Conservation (phyloP, 2,113 vertebrate genomes). For the Prunella fulvescens region DNA sequence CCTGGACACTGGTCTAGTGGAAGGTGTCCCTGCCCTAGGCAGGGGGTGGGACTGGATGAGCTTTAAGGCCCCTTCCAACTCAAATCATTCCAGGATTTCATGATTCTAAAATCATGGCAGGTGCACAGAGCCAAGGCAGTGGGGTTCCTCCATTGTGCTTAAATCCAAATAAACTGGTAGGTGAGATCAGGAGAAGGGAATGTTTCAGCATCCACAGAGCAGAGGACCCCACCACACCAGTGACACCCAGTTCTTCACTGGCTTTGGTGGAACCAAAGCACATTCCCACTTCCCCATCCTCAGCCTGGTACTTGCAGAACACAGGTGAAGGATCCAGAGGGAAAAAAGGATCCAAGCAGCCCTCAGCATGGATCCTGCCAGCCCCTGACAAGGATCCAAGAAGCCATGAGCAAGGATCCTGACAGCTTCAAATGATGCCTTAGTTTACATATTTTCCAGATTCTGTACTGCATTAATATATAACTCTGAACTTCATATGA, state of each 20-base stretch:
- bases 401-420: background rate
- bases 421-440: background rate
- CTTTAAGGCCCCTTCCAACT: background rate
- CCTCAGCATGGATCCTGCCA: too few species aligned
- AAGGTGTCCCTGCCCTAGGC: background rate
- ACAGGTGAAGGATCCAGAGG: rapidly evolving
- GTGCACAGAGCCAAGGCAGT: rapidly evolving
- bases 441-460: background rate
- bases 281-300: background rate
- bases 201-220: rapidly evolving
- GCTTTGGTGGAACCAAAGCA: background rate
- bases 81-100: background rate
- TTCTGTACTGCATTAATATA: background rate
- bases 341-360: background rate
- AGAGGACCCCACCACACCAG: background rate
- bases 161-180: background rate
- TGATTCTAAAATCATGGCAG: background rate
- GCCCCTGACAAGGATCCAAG: background rate
- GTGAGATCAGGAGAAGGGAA: background rate
- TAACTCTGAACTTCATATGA: background rate
- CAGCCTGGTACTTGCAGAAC: background rate
- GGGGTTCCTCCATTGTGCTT: background rate
- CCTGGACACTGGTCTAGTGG: too few species aligned
- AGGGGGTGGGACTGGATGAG: background rate
- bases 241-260: background rate